Conservation (phyloP, 2,113 vertebrate genomes). For the Entomyzon cyanotis region DNA sequence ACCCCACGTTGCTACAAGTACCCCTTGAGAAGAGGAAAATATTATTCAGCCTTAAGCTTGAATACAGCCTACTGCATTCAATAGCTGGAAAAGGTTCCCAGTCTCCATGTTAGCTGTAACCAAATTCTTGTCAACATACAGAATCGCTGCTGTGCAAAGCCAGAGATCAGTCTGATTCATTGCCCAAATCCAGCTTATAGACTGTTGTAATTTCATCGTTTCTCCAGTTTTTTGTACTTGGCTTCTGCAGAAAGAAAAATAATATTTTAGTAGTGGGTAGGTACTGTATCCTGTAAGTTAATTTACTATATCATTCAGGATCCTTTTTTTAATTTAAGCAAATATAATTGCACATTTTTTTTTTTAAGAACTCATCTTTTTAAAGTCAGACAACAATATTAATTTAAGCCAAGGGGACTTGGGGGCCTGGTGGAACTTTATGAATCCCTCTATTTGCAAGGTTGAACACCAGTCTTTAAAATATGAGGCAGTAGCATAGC, state of each 20-base stretch:
- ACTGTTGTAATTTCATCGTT: conserved; percentile 74
- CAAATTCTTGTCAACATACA: neutral
- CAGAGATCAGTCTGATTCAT: conserved; percentile 15
- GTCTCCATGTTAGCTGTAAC: neutral
- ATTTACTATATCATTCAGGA: neutral
- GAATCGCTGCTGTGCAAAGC: neutral
- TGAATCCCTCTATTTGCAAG: neutral
- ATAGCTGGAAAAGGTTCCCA: neutral
- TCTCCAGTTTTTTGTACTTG: conserved; percentile 91
- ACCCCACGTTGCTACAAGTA: too few species aligned
- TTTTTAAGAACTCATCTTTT: neutral
- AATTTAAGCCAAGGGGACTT: neutral
- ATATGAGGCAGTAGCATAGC: neutral
- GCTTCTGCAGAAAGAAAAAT: conserved; percentile 78
- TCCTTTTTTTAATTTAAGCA: neutral
- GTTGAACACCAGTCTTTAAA: neutral
- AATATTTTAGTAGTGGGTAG: neutral
- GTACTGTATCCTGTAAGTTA: neutral
- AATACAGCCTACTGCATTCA: conserved; percentile 3
- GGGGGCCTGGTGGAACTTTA: neutral
- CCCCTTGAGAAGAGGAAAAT: neutral
- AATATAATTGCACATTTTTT: neutral
- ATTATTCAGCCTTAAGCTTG: neutral
- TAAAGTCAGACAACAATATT: neutral
- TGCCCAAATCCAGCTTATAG: neutral